A percentile compares a stretch with the other conserved stretches of the same genome.
These are phyloP conservation scores for Hyperoodon ampullatus DNA, from an alignment of 2,113 vertebrate species.

Conservation along the genomic window DNA sequence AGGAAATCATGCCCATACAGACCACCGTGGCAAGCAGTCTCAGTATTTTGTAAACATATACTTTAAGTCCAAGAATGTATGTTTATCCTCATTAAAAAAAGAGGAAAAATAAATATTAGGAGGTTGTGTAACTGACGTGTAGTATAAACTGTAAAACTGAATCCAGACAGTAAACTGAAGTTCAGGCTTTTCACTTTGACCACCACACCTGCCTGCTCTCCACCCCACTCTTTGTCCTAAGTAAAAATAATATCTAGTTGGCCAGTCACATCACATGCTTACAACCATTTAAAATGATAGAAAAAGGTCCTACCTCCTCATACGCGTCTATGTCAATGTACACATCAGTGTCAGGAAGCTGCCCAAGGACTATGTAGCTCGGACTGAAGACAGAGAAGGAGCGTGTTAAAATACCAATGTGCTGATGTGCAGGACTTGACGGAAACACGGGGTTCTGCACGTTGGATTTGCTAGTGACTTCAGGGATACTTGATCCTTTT, in stretches of 20 bases:
- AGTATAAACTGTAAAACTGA: background rate
- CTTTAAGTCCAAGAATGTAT: slow-evolving; percentile 5
- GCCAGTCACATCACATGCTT: background rate
- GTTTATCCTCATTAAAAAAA: slow-evolving; percentile 11
- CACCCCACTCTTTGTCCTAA: background rate
- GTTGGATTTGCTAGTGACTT: background rate
- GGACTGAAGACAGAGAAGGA: slow-evolving; percentile 85
- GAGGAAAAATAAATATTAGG: background rate
- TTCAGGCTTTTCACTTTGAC: background rate
- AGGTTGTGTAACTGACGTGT: background rate
- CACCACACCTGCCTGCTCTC: background rate
- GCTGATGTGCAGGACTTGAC: background rate
- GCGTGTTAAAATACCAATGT: background rate
- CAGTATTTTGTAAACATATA: background rate
- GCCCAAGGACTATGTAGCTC: slow-evolving; percentile 91
- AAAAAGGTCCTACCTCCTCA: slow-evolving; percentile 89
- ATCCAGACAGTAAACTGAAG: background rate
- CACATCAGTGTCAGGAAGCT: slow-evolving; percentile 90
- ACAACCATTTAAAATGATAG: background rate
- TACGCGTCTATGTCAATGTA: slow-evolving; percentile 94
- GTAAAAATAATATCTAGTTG: background rate
- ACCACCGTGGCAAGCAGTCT: background rate
- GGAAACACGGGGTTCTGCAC: background rate
- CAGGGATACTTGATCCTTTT: background rate
- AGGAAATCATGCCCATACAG: background rate